Evolutionary conservation across 2,113 vertebrate genomes (phyloP), one percentile per base, ranked within the genome.

Genomic region (Psittacara wagleri): DNA sequence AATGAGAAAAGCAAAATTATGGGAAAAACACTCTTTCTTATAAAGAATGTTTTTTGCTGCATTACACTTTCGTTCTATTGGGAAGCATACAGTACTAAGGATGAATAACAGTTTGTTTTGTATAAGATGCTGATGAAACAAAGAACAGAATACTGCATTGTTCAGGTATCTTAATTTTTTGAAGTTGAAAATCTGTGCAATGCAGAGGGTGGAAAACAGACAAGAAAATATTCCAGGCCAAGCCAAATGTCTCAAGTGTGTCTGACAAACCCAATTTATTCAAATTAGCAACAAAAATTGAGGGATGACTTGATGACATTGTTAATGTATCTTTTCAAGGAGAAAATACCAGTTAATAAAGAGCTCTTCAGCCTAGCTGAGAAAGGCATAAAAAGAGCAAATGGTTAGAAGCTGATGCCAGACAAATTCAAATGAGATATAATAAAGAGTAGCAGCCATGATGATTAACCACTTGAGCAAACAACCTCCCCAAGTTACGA

Each of bases 261-360:
- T 51, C 66, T 92, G 92, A 74, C 51, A 90, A 95, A 62, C 46
- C 39, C 13, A 67, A 18, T 78, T 62, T 93, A 77, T 90, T 90
- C 90, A 90, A 68, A 91, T 83, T 86, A 83, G 67, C 85, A 81
- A 52, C 55, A 92, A 68, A 93, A 92, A 95, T 39, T 86, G 92
- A 88, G 84, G 90, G 27, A 77, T 93, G 85, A 96, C 75, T 94
- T 95, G 90, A 94, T 94, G 83, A 95, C 83, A 94, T 77, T 55
- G 49, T 88, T 95, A 95, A 93, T 77, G 55, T 90, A 94, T 70
- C 93, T 96, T 94, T 94, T 92, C 92, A 95, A 79, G 73, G 46
- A 92, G 88, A 86, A 95, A 96, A 96, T 95, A 75, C 79, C 68
- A 74, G 93, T 95, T 95, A 97, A 94, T 96, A 96, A 97, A 95